Conservation (phyloP, 1,140 invertebrate genomes). For the Drosophila sucinea region DNA sequence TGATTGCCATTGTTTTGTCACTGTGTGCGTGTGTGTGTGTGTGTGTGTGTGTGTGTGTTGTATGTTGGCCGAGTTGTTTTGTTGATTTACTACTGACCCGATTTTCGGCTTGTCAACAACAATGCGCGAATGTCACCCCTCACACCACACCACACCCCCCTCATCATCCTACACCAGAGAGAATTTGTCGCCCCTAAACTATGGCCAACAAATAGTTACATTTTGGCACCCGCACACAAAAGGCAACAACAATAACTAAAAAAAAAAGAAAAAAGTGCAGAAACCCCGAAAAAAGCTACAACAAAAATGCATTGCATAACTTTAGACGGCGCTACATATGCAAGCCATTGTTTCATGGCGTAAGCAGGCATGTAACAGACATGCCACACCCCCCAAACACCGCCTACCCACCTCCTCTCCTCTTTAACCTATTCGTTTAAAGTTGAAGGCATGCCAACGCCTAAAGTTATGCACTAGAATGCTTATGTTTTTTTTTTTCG, state of each 20-base stretch:
- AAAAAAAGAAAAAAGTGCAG: background rate
- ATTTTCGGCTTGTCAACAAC: conserved; percentile 73
- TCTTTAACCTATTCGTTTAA: conserved; percentile 32
- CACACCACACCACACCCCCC: background rate
- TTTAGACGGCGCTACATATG: conserved; percentile 59
- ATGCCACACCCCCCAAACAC: conserved; percentile 12
- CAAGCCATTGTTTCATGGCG: conserved; percentile 57
- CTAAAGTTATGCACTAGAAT: conserved; percentile 61
- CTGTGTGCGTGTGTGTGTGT: background rate
- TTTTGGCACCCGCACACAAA: conserved; percentile 54
- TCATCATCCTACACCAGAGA: conserved; percentile 11
- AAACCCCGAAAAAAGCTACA: conserved; percentile 3
- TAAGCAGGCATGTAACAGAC: conserved; percentile 70
- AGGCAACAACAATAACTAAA: background rate
- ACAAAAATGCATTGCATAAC: conserved; percentile 52
- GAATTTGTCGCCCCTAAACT: conserved; percentile 66
- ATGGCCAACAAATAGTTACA: conserved; percentile 75
- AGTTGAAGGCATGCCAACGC: conserved; percentile 62
- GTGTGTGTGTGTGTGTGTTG: background rate
- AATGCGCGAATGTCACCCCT: conserved; percentile 33
- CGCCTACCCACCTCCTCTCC: background rate
- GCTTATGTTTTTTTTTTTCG: conserved; percentile 31
- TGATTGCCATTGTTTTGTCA: conserved; percentile 69
- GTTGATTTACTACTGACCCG: conserved; percentile 77
- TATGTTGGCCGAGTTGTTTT: conserved; percentile 52